Base-by-base conservation (phyloP, 2,888 invertebrate species). In the Ctena decussata region DNA sequence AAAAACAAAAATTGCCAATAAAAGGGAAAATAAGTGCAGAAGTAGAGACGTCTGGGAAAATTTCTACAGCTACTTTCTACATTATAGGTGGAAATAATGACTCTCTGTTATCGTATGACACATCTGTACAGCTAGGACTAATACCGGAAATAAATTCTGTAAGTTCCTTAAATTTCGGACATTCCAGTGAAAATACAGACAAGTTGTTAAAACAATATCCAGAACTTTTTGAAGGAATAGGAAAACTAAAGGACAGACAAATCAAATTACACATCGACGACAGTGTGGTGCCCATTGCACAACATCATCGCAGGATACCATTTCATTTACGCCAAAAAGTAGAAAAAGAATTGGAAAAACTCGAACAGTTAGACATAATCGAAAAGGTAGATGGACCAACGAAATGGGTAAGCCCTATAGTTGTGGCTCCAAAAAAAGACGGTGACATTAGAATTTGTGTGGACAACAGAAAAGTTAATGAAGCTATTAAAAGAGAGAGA, bases 321-420 rank as follows among this genome's bases (percentile, higher is more conserved):
- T 91, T 92, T 77, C 88, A 89, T 49, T n/a, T 91, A 6, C 32
- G 88, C 71, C n/a, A 89, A 35, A 80, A 88, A 27, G 85, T 91
- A 1, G 86, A 90, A 73, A 30, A 85, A 39, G 89, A 93, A 73
- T 49, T 93, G 24, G 69, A 88, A 57, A 70, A 80, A n/a, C 82
- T 91, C 18, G 81, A 89, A 60, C 74, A 87, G n/a, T 60, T 85
- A 21, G 92, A 90, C 70, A 86, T 93, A 27, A 93, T 93, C 27
- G 91, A 93, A 44, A 86, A 73, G 69, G 89, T 89, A 37, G 86
- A 86, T 24, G 92, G 90, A 0, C 91, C 89, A n/a, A 91, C 91
- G 35, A 89, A 91, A 1, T 92, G 92, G 90, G 91, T 92, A 12
- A 86, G 86, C 18, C 89, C 84, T 15, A 85, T 91, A 0, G 90